Base-by-base conservation (phyloP, 1,140 invertebrate species). In the Mylabris phalerata region DNA sequence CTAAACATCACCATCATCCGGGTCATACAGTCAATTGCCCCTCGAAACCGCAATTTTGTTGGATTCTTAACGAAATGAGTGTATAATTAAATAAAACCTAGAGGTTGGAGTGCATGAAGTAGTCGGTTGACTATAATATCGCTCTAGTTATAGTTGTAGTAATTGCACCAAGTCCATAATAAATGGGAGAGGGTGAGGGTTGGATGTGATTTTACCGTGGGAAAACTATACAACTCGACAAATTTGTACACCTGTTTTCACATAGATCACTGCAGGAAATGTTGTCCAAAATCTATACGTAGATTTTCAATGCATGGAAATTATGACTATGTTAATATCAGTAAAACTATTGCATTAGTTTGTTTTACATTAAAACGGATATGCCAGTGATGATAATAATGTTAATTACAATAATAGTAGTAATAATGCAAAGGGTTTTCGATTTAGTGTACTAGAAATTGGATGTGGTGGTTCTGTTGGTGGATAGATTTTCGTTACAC, bases 181-280 rank as follows among this genome's bases (percentile, higher is more conserved):
- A 42, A 42, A n/a, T 42, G 32, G 13, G 9, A 11, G 9, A 42
- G 11, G 48, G 25, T 40, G 52, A 55, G 59, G 59, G 59, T 61
- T 51, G 32, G 52, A 41, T 43, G 52, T 61, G 52, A 61, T 61
- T 63, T 55, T 54, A 59, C 57, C 61, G 61, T 63, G 61, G 61
- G 61, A 63, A 63, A 59, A 40, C 26, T 47, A 11, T 11, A 7
- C 13, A 40, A 11, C 27, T 48, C 50, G 41, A 42, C 48, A 32
- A 52, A 5, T 32, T 52, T 48, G 45, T 56, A 44, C 61, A 63
- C 61, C 61, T 63, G 61, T 63, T 46, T 11, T 6, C 10, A 4
- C 10, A 42, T 40, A 46, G 38, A 54, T 59, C 50, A 49, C 46
- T 60, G 51, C 59, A 50, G 59, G 59, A 60, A 60, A 46, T 55